Evolutionary conservation across 1,140 invertebrate genomes (phyloP).

Genomic region (Drosophila kikkawai): DNA sequence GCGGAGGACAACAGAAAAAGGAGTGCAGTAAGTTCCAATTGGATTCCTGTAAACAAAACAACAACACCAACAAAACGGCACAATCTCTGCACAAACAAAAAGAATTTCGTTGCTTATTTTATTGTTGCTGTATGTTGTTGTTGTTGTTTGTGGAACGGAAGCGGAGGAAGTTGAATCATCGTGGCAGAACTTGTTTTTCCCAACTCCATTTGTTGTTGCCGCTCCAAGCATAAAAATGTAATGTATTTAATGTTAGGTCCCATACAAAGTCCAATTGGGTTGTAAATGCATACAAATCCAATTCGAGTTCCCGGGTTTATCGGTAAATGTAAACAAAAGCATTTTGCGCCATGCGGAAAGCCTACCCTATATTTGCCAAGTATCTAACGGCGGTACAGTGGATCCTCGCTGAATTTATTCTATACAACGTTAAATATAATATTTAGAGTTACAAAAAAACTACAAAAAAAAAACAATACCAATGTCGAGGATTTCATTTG

Average conservation of each 20-base stretch:
- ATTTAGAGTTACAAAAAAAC: background rate
- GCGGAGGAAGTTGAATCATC: conserved; percentile 74
- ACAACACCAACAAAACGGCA: conserved; percentile 9
- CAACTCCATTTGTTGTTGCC: conserved; percentile 39
- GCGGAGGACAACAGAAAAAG: conserved; percentile 19
- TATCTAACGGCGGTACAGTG: background rate
- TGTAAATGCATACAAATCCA: conserved; percentile 23
- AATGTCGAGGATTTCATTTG: background rate
- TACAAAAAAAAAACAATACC: too few species aligned
- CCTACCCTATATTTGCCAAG: background rate
- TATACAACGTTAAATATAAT: background rate
- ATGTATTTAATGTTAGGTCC: background rate
- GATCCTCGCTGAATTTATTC: background rate
- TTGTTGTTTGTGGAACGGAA: conserved; percentile 30
- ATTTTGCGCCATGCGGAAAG: conserved; percentile 41
- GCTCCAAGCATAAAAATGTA: conserved; percentile 53
- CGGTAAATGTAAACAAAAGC: conserved; percentile 72
- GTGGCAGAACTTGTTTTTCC: conserved; percentile 74
- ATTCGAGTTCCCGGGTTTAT: conserved; percentile 45
- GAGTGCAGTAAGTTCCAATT: conserved; percentile 40
- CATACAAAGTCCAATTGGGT: conserved; percentile 40
- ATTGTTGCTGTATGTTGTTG: background rate
- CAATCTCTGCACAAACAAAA: conserved; percentile 58
- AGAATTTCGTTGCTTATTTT: conserved; percentile 1
- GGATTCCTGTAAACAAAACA: conserved; percentile 63